These are phyloP conservation scores for Girardinus metallicus DNA, from an alignment of 2,797 vertebrate genomes.

Conservation along the genomic window DNA sequence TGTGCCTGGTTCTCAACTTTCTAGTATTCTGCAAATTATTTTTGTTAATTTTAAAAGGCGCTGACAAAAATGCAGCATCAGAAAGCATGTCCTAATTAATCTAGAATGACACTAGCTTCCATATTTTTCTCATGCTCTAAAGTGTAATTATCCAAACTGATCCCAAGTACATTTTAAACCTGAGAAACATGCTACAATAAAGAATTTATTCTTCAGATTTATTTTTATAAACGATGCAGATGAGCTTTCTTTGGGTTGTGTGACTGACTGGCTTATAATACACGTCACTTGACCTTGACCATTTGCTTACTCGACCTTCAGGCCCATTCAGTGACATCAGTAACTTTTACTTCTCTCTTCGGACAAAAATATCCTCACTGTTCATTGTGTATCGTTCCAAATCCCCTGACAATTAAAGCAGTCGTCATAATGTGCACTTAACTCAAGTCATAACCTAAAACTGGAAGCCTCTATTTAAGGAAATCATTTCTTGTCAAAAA, in stretches of 20 bases:
- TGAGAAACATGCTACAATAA: not conserved
- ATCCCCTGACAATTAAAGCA: constrained; percentile 47
- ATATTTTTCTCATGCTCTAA: not conserved
- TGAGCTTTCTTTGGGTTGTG: not conserved
- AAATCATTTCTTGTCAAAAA: constrained; percentile 43
- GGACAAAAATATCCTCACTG: constrained; percentile 47
- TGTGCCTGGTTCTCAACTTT: too few relatives aligned
- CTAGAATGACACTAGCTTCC: not conserved
- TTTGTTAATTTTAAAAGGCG: not conserved
- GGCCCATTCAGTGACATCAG: not conserved
- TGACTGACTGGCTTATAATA: not conserved
- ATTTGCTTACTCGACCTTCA: not conserved
- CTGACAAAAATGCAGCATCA: not conserved
- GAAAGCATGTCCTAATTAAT: not conserved
- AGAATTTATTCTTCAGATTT: not conserved
- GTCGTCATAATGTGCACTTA: constrained; percentile 44
- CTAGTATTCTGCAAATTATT: too few relatives aligned
- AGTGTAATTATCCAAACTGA: not conserved
- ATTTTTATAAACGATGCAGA: not conserved
- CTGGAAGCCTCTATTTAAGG: constrained; percentile 58
- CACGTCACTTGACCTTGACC: not conserved
- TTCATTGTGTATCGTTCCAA: constrained; percentile 17
- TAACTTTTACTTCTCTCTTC: not conserved
- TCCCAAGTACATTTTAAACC: not conserved
- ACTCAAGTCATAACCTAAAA: constrained; percentile 48